These are phyloP conservation scores for Vulpes lagopus DNA, from an alignment of 2,113 vertebrate genomes.

Conservation along the genomic window DNA sequence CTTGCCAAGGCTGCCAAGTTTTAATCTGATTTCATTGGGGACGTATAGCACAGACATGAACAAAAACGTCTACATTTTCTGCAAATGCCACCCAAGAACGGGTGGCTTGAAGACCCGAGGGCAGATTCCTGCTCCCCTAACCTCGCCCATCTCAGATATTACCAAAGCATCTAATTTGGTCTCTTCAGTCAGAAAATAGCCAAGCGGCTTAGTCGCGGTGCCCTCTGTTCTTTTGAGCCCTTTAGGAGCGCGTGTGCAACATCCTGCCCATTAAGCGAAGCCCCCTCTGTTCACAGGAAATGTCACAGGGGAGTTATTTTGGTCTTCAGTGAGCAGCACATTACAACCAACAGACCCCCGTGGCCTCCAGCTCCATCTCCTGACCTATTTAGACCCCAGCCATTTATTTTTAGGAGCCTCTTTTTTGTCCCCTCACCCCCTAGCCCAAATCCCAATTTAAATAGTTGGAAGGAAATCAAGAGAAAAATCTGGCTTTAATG, in stretches of 20 bases:
- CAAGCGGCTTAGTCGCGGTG: neutral
- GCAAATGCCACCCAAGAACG: slow-evolving; percentile 23
- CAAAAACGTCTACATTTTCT: neutral
- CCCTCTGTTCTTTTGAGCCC: neutral
- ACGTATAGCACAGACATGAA: neutral
- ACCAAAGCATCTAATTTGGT: neutral
- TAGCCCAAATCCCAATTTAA: neutral
- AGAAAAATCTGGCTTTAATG: slow-evolving; percentile 35
- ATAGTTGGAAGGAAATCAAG: slow-evolving; percentile 64
- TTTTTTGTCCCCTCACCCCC: neutral
- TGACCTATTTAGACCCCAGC: slow-evolving; percentile 24
- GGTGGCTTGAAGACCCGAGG: neutral
- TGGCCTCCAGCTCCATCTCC: slow-evolving; percentile 28
- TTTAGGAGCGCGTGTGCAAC: neutral
- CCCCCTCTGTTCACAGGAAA: slow-evolving; percentile 44
- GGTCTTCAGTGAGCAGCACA: neutral
- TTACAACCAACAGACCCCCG: neutral
- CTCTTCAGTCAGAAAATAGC: neutral
- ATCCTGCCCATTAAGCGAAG: neutral
- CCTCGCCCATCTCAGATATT: neutral
- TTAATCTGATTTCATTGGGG: neutral
- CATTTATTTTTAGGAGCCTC: slow-evolving; percentile 59
- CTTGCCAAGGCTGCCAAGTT: neutral
- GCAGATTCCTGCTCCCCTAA: neutral
- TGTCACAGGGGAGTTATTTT: neutral